Evolutionary conservation across 64 coral and sea anemone species (phyloP).

Genomic region (Anthopleura sola): DNA sequence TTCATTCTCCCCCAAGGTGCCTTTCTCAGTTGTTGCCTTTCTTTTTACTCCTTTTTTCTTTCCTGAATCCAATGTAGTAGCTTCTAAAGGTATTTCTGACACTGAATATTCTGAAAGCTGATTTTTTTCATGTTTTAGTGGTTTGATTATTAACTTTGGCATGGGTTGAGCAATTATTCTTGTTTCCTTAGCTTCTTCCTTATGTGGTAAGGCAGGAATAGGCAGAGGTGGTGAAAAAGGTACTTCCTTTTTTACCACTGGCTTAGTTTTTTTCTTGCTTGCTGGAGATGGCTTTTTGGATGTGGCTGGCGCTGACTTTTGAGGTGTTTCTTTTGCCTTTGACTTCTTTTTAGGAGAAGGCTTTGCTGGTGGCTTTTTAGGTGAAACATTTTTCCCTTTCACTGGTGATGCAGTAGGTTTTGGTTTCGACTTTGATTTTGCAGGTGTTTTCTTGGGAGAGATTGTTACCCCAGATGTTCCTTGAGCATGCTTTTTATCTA

Average conservation of each 20-base stretch:
- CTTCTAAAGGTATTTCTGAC: slow-evolving; percentile 45
- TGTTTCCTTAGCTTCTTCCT: neutral
- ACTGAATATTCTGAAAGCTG: slow-evolving; percentile 54
- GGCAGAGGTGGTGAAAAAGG: neutral
- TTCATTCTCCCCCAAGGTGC: neutral
- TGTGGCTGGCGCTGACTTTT: neutral
- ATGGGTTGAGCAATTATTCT: slow-evolving; percentile 26
- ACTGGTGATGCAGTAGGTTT: neutral
- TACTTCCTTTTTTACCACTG: slow-evolving; percentile 8
- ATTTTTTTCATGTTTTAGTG: slow-evolving; percentile 55
- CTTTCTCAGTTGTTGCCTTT: slow-evolving; percentile 11
- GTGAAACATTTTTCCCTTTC: slow-evolving; percentile 49
- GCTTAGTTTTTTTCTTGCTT: slow-evolving; percentile 10
- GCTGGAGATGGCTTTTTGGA: neutral
- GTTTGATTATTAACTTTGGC: slow-evolving; percentile 90
- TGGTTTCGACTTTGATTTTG: slow-evolving; percentile 56
- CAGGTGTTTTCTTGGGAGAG: neutral
- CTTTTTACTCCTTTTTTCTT: slow-evolving; percentile 19
- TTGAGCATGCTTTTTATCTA: slow-evolving; percentile 9
- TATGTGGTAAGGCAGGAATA: neutral
- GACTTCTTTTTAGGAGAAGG: slow-evolving; percentile 21
- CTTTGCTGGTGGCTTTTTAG: slow-evolving; percentile 10
- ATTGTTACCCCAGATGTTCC: neutral
- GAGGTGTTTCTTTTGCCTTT: slow-evolving; percentile 1
- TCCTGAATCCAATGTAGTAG: neutral